A percentile compares a stretch with the other conserved stretches of the same genome.
Conservation (phyloP, 2,888 invertebrate species). For the Pemphredon lugubris region DNA sequence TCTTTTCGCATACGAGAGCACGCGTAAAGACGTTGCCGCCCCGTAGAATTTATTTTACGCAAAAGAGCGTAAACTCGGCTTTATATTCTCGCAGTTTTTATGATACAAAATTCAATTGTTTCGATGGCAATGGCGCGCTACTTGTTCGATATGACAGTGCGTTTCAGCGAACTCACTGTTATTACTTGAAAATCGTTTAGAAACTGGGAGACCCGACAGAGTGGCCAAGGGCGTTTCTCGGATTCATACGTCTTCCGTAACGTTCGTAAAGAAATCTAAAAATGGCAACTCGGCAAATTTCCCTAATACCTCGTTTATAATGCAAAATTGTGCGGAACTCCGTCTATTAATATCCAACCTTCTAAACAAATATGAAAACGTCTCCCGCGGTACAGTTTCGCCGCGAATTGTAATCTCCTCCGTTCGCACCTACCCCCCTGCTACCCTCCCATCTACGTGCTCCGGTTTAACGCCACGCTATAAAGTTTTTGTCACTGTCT, state of each 20-base stretch:
- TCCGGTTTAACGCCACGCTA: conserved; percentile 56
- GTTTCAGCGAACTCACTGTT: no score
- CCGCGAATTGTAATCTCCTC: conserved; percentile 57
- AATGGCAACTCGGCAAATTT: conserved; percentile 9
- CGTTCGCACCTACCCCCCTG: conserved; percentile 38
- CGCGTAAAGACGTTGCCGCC: no score
- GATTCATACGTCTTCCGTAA: neutral
- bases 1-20: no score
- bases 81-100: no score
- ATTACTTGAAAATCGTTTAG: no score
- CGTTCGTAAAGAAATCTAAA: neutral
- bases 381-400: conserved; percentile 39
- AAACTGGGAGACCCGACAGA: no score
- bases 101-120: no score
- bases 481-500: conserved; percentile 66
- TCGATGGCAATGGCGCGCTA: no score
- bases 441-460: conserved; percentile 56
- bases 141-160: no score
- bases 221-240: no score
- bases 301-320: conserved; percentile 25
- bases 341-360: conserved; percentile 52
- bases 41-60: no score
- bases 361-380: conserved; percentile 57
- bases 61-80: no score
- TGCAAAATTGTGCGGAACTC: conserved; percentile 13